Evolutionary conservation across 2,797 vertebrate species (phyloP).

Genomic region (Phrynocephalus forsythii): DNA sequence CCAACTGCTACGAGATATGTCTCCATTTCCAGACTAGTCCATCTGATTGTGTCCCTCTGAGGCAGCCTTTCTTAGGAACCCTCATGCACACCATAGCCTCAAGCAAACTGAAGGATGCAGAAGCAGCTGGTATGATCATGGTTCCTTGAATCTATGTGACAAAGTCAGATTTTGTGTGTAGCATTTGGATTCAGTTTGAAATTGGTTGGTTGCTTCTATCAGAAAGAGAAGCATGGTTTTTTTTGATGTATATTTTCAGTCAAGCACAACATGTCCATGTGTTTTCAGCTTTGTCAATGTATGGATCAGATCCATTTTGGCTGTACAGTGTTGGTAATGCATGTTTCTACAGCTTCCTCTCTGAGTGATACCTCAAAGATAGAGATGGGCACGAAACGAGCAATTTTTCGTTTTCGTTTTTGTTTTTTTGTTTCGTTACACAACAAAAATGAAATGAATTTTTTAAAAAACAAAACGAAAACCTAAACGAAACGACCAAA

Average conservation of each 20-base stretch:
- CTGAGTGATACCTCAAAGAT: background rate
- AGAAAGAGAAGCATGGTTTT: background rate
- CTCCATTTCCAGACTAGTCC: background rate
- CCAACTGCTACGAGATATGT: background rate
- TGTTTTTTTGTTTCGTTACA: no score
- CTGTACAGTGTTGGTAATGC: background rate
- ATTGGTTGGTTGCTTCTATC: background rate
- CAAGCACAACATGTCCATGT: background rate
- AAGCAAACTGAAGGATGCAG: background rate
- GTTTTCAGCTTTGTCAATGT: background rate
- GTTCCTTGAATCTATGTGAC: background rate
- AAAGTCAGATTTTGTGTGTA: background rate
- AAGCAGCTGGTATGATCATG: background rate
- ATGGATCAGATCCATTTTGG: background rate
- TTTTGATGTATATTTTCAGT: background rate
- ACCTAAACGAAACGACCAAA: no score
- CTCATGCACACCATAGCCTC: background rate
- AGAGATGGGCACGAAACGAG: no score
- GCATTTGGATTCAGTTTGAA: background rate
- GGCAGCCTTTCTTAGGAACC: background rate
- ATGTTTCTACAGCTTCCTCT: background rate
- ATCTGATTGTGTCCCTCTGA: background rate
- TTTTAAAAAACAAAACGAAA: no score
- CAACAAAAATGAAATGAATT: no score
- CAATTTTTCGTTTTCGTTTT: no score